A percentile compares a stretch with the other conserved stretches of the same genome.
Conservation (phyloP, 2,888 invertebrate genomes). For the Nomada flava region DNA sequence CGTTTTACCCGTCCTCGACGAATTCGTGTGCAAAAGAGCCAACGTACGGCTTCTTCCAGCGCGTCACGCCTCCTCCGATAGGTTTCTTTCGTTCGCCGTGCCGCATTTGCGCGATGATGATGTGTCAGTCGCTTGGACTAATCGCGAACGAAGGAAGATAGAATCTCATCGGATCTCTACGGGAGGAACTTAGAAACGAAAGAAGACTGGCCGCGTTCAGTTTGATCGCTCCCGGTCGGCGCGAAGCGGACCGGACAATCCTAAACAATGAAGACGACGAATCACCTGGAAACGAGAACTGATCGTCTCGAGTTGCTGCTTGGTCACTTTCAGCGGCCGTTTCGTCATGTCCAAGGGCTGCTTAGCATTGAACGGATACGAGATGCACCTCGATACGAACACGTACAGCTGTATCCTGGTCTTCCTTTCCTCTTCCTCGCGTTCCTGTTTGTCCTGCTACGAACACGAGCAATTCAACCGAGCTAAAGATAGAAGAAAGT, state of each 20-base stretch:
- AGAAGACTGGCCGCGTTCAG: background rate
- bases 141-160: background rate
- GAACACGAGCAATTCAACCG: rapidly evolving
- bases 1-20: slow-evolving; percentile 60
- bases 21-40: slow-evolving; percentile 62
- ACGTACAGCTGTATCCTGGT: slow-evolving; percentile 98
- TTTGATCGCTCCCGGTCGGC: background rate
- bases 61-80: slow-evolving; percentile 58
- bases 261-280: background rate
- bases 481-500: background rate
- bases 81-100: slow-evolving; percentile 68
- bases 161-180: background rate
- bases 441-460: slow-evolving; percentile 94
- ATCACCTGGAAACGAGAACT: slow-evolving; percentile 96
- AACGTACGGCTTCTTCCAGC: slow-evolving; percentile 72
- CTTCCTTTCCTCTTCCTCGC: slow-evolving; percentile 98
- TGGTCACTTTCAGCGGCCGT: slow-evolving; percentile 97
- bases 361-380: slow-evolving; percentile 99
- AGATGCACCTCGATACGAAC: slow-evolving; percentile 98
- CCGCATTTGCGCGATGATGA: background rate
- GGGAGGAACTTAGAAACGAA: background rate
- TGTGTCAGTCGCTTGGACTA: no score
- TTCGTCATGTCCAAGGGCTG: slow-evolving; percentile 99
- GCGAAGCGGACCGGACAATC: no score
- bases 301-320: slow-evolving; percentile 97